phyloP scores from a whole-genome alignment of 1,140 invertebrate species.

The Polypedilum pembai region DNA sequence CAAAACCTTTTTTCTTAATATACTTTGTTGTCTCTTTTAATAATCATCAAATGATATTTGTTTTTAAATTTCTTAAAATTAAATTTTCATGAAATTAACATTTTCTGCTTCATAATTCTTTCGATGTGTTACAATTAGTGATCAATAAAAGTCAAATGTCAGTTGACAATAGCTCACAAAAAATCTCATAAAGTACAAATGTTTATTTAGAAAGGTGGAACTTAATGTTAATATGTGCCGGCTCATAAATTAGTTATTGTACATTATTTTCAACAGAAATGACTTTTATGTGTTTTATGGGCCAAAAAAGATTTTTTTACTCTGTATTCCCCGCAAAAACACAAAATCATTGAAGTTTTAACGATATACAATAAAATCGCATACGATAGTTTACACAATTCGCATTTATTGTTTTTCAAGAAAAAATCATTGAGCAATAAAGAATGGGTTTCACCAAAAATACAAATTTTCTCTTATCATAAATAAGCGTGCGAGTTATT shows the following conservation, averaged over 20 bases:
- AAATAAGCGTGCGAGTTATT: not conserved
- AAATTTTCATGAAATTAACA: not conserved
- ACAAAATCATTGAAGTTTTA: not conserved
- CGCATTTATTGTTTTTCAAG: not conserved
- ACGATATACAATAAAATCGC: slow-evolving; percentile 1
- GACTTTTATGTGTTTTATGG: slow-evolving; percentile 6
- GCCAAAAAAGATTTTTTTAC: not conserved
- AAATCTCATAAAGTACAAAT: not conserved
- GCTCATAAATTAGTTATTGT: slow-evolving; percentile 18
- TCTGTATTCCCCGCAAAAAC: not conserved
- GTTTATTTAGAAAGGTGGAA: slow-evolving; percentile 17
- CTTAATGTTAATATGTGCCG: slow-evolving; percentile 17
- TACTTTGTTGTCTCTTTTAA: not conserved
- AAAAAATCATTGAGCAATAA: not conserved
- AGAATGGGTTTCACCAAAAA: not conserved
- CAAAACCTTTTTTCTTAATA: not conserved
- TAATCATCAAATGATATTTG: not conserved
- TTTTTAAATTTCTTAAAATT: not conserved
- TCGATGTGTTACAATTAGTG: not conserved
- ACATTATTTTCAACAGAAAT: not conserved
- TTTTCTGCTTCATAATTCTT: not conserved
- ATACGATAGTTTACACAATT: slow-evolving; percentile 13
- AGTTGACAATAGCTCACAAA: not conserved
- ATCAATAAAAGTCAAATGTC: too few relatives aligned
- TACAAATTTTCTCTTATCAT: not conserved